phyloP scores from a whole-genome alignment of 2,888 invertebrate genomes.

The Eueremaeus valkanovi region DNA sequence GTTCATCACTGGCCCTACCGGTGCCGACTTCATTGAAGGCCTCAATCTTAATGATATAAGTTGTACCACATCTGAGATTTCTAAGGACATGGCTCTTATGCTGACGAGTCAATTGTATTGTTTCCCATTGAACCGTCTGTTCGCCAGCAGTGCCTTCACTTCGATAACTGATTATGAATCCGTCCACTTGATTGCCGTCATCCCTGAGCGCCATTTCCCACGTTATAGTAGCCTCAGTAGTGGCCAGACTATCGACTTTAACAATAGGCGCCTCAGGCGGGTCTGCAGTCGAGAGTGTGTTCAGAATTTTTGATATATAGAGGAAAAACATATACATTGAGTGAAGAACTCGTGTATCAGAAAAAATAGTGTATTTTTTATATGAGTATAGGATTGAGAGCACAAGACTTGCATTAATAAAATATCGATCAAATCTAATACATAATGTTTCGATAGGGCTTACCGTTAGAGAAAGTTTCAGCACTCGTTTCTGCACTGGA shows the following conservation, averaged over 20 bases:
- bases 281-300: neutral
- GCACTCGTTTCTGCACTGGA: constrained; percentile 44
- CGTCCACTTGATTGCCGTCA: constrained; percentile 22
- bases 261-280: constrained; percentile 38
- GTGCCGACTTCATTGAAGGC: constrained; percentile 52
- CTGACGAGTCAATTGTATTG: constrained; percentile 37
- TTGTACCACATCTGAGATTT: constrained; percentile 51
- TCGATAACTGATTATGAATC: constrained; percentile 35
- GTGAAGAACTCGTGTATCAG: neutral
- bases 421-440: constrained; percentile 29
- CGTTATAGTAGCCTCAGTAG: constrained; percentile 34
- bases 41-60: constrained; percentile 45
- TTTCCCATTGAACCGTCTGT: constrained; percentile 36
- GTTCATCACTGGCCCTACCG: constrained; percentile 50
- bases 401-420: constrained; percentile 30
- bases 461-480: constrained; percentile 42
- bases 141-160: constrained; percentile 1
- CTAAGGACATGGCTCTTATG: constrained; percentile 44
- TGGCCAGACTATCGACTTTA: constrained; percentile 39
- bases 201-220: constrained; percentile 37
- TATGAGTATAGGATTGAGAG: neutral
- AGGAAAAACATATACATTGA: neutral
- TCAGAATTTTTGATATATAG: neutral
- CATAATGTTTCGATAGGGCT: constrained; percentile 39
- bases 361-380: neutral